Conservation (phyloP, 1,140 invertebrate species). For the Ceratosolen fusciceps region DNA sequence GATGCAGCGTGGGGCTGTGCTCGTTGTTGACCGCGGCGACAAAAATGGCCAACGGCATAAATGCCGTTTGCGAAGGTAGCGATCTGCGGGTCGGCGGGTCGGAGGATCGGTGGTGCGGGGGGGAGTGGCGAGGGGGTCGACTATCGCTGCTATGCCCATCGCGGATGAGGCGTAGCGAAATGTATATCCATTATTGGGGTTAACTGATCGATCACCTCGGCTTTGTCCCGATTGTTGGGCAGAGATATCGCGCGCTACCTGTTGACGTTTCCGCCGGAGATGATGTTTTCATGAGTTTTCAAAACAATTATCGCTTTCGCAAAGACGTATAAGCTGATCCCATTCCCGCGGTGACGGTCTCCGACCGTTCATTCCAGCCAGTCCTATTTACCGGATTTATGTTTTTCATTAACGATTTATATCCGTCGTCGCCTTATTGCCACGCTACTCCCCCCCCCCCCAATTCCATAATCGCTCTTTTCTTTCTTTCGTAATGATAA, state of each 20-base stretch:
- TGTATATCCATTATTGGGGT: not conserved
- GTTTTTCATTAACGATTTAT: not conserved
- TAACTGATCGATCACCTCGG: not conserved
- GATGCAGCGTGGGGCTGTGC: too few relatives aligned
- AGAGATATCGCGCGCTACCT: not conserved
- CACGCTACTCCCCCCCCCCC: too few relatives aligned
- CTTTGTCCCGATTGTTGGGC: not conserved
- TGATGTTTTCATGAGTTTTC: not conserved
- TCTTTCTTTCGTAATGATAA: too few relatives aligned
- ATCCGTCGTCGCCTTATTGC: not conserved
- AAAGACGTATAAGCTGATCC: not conserved
- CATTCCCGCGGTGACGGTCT: not conserved
- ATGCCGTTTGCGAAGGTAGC: too few relatives aligned
- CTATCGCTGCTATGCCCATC: too few relatives aligned
- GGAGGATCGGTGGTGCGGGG: not conserved
- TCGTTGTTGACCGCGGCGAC: too few relatives aligned
- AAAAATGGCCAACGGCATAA: too few relatives aligned
- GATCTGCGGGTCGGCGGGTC: not conserved
- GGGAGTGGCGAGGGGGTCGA: too few relatives aligned
- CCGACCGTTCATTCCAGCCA: not conserved
- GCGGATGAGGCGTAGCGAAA: not conserved
- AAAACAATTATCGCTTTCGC: conserved; percentile 7
- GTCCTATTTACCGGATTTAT: too few relatives aligned
- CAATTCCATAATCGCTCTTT: too few relatives aligned
- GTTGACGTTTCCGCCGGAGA: not conserved